Conservation (phyloP, 2,113 vertebrate genomes). For the Sardina pilchardus region DNA sequence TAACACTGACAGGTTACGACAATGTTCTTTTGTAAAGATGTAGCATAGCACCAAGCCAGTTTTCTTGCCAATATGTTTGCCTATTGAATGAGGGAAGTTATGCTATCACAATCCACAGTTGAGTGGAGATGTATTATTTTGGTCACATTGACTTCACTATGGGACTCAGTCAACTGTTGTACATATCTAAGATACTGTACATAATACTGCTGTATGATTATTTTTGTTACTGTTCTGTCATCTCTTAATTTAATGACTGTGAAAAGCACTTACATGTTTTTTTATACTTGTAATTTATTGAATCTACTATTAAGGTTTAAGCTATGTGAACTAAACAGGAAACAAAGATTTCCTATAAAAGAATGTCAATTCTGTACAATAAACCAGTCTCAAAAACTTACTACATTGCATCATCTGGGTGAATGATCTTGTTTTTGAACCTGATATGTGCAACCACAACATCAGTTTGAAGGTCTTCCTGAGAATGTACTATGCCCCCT, state of each 20-base stretch:
- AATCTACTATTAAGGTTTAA: neutral
- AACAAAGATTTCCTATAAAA: neutral
- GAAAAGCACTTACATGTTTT: slow-evolving; percentile 16
- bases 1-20: neutral
- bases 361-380: slow-evolving; percentile 4
- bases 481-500: neutral
- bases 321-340: slow-evolving; percentile 8
- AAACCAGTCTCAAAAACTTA: neutral
- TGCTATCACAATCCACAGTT: neutral
- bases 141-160: slow-evolving; percentile 6
- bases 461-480: neutral
- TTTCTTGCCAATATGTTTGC: neutral
- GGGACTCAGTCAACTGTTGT: slow-evolving; percentile 3
- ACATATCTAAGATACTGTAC: neutral
- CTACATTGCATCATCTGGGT: neutral
- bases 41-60: slow-evolving; percentile 10
- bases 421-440: neutral
- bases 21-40: neutral
- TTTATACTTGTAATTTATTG: slow-evolving; percentile 19
- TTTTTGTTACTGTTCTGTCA: slow-evolving; percentile 6
- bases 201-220: neutral
- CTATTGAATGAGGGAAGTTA: neutral
- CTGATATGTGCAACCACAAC: neutral
- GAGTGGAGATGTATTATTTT: neutral
- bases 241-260: slow-evolving; percentile 13